Percentiles rank a stretch among this genome's conserved stretches.
Conservation (phyloP, 2,797 vertebrate genomes). For the Rhynchonycteris naso region DNA sequence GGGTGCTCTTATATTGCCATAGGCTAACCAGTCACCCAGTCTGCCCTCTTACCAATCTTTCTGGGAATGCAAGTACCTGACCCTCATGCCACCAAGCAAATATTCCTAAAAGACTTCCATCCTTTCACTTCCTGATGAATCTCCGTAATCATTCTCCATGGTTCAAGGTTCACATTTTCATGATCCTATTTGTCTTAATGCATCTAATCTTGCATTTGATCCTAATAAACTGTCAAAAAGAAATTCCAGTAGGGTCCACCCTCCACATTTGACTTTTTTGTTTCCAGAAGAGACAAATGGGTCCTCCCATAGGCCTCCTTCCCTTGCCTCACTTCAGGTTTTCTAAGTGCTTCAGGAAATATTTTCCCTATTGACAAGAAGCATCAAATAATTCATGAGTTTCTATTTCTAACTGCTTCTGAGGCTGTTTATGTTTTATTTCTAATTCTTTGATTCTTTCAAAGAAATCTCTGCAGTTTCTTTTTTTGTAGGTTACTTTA, state of each 20-base stretch:
- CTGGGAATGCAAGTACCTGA: not conserved
- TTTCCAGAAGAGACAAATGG: not conserved
- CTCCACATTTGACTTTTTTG: not conserved
- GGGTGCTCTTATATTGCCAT: not conserved
- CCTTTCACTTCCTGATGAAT: not conserved
- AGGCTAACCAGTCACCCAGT: not conserved
- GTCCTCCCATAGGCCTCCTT: not conserved
- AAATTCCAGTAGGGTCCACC: not conserved
- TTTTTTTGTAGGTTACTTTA: slow-evolving; percentile 36
- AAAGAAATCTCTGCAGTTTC: not conserved
- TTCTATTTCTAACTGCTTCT: not conserved
- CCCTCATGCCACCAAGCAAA: not conserved
- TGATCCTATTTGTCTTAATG: not conserved
- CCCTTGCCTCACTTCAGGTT: not conserved
- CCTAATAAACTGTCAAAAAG: not conserved
- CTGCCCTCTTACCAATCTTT: not conserved
- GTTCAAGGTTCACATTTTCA: not conserved
- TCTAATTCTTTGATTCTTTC: slow-evolving; percentile 49
- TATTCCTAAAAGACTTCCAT: not conserved
- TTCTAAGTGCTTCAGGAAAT: not conserved
- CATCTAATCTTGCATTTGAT: not conserved
- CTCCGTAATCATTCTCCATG: not conserved
- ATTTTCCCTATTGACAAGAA: not conserved
- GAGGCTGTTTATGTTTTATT: slow-evolving; percentile 10
- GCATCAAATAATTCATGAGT: not conserved